Conservation (phyloP, 2,888 invertebrate species). For the Axea sp. region DNA sequence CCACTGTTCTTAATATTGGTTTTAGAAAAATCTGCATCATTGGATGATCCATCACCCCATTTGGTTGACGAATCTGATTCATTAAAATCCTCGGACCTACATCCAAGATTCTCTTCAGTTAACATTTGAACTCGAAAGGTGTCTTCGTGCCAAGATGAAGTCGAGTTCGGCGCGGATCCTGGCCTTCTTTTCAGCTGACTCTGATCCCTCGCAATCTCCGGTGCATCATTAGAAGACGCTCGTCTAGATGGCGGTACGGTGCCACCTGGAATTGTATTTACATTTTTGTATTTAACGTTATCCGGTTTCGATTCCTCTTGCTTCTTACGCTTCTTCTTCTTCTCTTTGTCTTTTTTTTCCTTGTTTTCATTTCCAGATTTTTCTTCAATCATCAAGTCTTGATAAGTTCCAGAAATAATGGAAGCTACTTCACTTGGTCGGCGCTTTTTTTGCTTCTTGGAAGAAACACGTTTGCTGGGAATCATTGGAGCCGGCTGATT, state of each 20-base stretch:
- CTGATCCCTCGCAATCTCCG: slow-evolving; percentile 50
- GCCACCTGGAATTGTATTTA: slow-evolving; percentile 59
- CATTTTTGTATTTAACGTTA: slow-evolving; percentile 45
- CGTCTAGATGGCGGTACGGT: slow-evolving; percentile 65
- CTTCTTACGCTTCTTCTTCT: slow-evolving; percentile 81
- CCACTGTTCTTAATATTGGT: slow-evolving; percentile 8
- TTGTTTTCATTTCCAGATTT: slow-evolving; percentile 78
- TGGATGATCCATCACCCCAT: slow-evolving; percentile 1
- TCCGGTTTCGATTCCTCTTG: slow-evolving; percentile 64
- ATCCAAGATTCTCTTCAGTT: neutral
- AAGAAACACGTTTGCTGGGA: slow-evolving; percentile 7
- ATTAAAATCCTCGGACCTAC: slow-evolving; percentile 14
- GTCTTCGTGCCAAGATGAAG: slow-evolving; percentile 59
- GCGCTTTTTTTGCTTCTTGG: slow-evolving; percentile 81
- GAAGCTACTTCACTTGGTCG: slow-evolving; percentile 86
- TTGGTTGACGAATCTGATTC: slow-evolving; percentile 37
- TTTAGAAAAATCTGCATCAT: neutral
- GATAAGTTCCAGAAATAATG: slow-evolving; percentile 81
- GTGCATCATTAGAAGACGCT: slow-evolving; percentile 69
- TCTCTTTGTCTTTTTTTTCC: slow-evolving; percentile 73
- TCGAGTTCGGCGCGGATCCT: slow-evolving; percentile 69
- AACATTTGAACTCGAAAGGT: slow-evolving; percentile 9
- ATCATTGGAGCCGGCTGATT: slow-evolving; percentile 11
- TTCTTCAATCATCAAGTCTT: slow-evolving; percentile 82
- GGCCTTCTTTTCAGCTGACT: slow-evolving; percentile 61